These are phyloP conservation scores for Ormyrus labotus DNA, from an alignment of 2,888 invertebrate species.

Conservation along the genomic window DNA sequence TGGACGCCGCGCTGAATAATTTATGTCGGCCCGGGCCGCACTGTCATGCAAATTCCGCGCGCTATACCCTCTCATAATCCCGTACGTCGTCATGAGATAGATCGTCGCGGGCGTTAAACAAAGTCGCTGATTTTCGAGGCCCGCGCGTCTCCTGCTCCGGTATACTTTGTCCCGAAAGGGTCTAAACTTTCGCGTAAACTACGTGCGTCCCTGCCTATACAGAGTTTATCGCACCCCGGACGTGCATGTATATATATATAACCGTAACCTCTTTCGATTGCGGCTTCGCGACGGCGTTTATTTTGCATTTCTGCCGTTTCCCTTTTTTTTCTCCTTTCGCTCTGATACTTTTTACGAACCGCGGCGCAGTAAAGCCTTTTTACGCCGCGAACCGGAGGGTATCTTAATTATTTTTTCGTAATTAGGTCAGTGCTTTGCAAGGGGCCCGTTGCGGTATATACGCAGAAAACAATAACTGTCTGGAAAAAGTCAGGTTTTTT, in stretches of 20 bases:
- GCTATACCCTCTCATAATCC: slow-evolving; percentile 37
- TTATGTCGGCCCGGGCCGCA: slow-evolving; percentile 31
- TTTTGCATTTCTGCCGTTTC: slow-evolving; percentile 4
- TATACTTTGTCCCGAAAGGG: slow-evolving; percentile 4
- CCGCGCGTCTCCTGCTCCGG: not conserved
- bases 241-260: not conserved
- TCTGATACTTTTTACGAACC: not conserved
- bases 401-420: no score
- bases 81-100: not conserved
- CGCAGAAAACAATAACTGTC: slow-evolving; percentile 1
- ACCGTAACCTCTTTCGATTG: not conserved
- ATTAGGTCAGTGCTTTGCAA: no score
- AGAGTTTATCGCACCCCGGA: slow-evolving; percentile 19
- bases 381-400: no score
- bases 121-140: slow-evolving; percentile 40
- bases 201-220: not conserved
- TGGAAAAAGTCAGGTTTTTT: no score
- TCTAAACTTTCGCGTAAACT: slow-evolving; percentile 17
- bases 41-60: slow-evolving; percentile 53
- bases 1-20: slow-evolving; percentile 45
- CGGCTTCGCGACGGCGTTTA: slow-evolving; percentile 2
- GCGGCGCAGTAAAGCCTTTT: no score
- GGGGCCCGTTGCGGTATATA: not conserved
- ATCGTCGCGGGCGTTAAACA: slow-evolving; percentile 18
- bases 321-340: not conserved